Evolutionary conservation across 2,888 invertebrate species (phyloP), one percentile per base, ranked within the genome.

Genomic region (Yponomeuta sedellus): DNA sequence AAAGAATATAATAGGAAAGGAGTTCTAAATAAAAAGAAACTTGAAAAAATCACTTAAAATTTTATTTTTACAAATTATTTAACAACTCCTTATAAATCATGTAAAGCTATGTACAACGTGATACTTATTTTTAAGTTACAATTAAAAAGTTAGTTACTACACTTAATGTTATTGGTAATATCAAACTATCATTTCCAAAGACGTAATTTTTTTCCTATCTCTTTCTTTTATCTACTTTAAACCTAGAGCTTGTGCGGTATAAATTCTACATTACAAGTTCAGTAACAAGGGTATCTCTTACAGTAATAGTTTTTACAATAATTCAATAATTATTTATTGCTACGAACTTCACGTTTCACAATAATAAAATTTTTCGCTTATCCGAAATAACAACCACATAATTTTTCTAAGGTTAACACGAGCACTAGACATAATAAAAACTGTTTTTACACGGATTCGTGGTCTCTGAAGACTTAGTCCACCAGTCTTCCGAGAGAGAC

Each of bases 21-120:
- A 3, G 20, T 58, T n/a, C 2, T 58, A 58, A 58, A 66, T 66
- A 28, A n/a, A 67, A 68, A 70, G n/a, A 1, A 39, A 22, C 69
- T 8, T 58, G 58, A 69, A 71, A 72, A 75, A 76, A 73, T 72
- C 70, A 69, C 76, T 77, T 76, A 73, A 69, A 76, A 72, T 74
- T 73, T 52, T 76, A 76, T 74, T 76, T 72, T 77, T 76, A 77
- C 72, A 76, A 77, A 58, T 58, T 58, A 77, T 76, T 74, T 75
- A 77, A 77, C 74, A 77, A 76, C 20, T 12, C 44, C 75, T 70
- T 75, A 76, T 73, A 75, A 74, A 75, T 71, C 70, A 70, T 65
- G 59, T 68, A 72, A 71, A 71, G 70, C 66, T 76, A 75, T 75
- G 61, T 64, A 64, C 28, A 65, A 65, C 6, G n/a, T 65, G 39